Evolutionary conservation across 30 jellyfish, hydroid and myxozoan genomes (phyloP).

Genomic region (Aurelia coerulea): DNA sequence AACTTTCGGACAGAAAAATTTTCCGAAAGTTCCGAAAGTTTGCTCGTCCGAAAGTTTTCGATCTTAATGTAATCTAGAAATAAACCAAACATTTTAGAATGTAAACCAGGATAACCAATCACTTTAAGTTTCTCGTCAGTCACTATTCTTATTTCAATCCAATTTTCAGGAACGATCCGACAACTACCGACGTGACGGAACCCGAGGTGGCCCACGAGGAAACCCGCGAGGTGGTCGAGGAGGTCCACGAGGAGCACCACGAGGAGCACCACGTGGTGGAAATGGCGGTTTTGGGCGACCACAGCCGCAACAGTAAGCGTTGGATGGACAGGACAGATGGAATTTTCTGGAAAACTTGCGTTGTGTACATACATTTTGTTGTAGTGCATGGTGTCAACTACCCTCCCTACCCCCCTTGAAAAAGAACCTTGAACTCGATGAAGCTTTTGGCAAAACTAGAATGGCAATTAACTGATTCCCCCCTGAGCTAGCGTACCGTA

Average conservation of each 20-base stretch:
- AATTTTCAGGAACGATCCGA: slow-evolving; percentile 51
- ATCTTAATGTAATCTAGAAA: too few relatives aligned
- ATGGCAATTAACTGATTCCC: slow-evolving; percentile 14
- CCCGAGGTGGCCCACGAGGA: slow-evolving; percentile 70
- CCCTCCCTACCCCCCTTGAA: slow-evolving; percentile 10
- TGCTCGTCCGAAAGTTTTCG: too few relatives aligned
- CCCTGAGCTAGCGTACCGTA: neutral
- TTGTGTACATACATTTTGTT: slow-evolving; percentile 49
- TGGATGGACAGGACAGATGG: neutral
- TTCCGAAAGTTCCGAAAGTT: too few relatives aligned
- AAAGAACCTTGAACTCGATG: slow-evolving; percentile 40
- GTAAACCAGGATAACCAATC: too few relatives aligned
- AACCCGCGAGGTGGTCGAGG: too few relatives aligned
- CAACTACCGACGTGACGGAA: slow-evolving; percentile 69
- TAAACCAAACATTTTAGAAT: too few relatives aligned
- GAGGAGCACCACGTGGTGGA: slow-evolving; percentile 46
- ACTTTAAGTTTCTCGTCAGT: too few relatives aligned
- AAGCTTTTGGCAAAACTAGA: slow-evolving; percentile 70
- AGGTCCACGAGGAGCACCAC: slow-evolving; percentile 75
- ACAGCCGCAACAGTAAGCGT: slow-evolving; percentile 41
- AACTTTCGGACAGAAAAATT: too few relatives aligned
- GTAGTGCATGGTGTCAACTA: slow-evolving; percentile 32
- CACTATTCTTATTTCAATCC: too few relatives aligned
- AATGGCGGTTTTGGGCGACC: neutral
- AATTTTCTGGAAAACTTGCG: slow-evolving; percentile 35